Evolutionary conservation across 2,888 invertebrate genomes (phyloP).

Genomic region (Pollenia griseotomentosa): DNA sequence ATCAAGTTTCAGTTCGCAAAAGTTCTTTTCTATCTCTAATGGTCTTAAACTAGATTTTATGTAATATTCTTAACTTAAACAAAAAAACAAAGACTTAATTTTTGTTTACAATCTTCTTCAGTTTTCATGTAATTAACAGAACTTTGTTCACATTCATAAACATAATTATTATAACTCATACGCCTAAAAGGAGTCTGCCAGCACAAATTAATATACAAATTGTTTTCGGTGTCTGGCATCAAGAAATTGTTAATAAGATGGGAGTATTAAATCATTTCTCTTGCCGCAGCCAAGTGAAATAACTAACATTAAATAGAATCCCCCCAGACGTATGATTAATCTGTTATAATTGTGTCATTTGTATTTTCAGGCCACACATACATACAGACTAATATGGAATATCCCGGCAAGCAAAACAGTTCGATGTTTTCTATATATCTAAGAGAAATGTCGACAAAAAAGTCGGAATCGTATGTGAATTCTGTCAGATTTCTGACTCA

Average conservation of each 20-base stretch:
- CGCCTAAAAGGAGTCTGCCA: background rate
- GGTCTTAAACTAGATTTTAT: too few relatives aligned
- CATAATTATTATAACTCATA: background rate
- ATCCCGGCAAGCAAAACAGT: too few relatives aligned
- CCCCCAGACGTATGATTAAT: constrained; percentile 32
- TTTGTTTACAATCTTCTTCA: background rate
- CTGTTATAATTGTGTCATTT: constrained; percentile 31
- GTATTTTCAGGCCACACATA: background rate
- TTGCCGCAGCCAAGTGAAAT: constrained; percentile 9
- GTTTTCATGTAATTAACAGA: background rate
- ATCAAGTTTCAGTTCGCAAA: too few relatives aligned
- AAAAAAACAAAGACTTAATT: too few relatives aligned
- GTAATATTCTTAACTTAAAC: too few relatives aligned
- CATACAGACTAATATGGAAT: too few relatives aligned
- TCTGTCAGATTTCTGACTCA: too few relatives aligned
- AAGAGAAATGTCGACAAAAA: too few relatives aligned
- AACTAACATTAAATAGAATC: background rate
- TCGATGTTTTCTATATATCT: too few relatives aligned
- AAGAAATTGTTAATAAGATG: constrained; percentile 22
- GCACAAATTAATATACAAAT: background rate
- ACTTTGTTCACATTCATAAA: background rate
- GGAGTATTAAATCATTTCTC: constrained; percentile 18
- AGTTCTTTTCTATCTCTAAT: too few relatives aligned
- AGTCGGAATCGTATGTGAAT: too few relatives aligned
- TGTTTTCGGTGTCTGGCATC: constrained; percentile 15